Evolutionary conservation across 2,797 vertebrate genomes (phyloP), one percentile per base, ranked within the genome.

Genomic region (Melanotaenia parkinsoni): DNA sequence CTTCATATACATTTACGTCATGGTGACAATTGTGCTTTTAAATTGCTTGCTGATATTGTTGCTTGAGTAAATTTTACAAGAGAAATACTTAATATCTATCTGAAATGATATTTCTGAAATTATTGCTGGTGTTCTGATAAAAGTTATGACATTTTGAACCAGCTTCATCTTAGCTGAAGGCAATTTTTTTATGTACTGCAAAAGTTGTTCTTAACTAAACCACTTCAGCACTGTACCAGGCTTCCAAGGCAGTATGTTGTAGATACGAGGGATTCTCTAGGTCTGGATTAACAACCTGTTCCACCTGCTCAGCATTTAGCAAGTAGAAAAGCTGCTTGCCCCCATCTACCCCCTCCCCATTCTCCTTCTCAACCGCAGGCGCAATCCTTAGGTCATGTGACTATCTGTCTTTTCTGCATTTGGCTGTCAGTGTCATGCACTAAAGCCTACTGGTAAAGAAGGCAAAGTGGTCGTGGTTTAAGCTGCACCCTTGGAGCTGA

Each of bases 251-350:
- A 13, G 8, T 30, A 33, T 5, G 1, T 53, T 59, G 66, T 8
- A 28, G 20, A 72, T 14, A 37, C 61, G 45, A 80, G 58, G 59
- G 83, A 87, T 83, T 82, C 83, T 82, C 70, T 76, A 50, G 67
- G 30, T 54, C 43, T 82, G 91, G 93, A 94, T 95, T 94, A 95
- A 61, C 91, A 79, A 82, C 85, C 76, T 5, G 43, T 90, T 93
- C 89, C 90, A 93, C 91, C 91, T 91, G 92, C 90, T 94, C 92
- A 92, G 89, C 89, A 89, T 59, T 91, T 84, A 88, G 78, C 74
- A 65, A 78, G 85, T 73, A 86, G 91, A 83, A 92, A 93, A 94
- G 90, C 93, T 67, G 81, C 91, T 92, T 90, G 83, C 59, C 68
- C 68, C 81, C 67, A 2, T 58, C 62, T 24, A n/a, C 65, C 65